Conservation (phyloP, 2,113 vertebrate genomes). For the Eira barbara region DNA sequence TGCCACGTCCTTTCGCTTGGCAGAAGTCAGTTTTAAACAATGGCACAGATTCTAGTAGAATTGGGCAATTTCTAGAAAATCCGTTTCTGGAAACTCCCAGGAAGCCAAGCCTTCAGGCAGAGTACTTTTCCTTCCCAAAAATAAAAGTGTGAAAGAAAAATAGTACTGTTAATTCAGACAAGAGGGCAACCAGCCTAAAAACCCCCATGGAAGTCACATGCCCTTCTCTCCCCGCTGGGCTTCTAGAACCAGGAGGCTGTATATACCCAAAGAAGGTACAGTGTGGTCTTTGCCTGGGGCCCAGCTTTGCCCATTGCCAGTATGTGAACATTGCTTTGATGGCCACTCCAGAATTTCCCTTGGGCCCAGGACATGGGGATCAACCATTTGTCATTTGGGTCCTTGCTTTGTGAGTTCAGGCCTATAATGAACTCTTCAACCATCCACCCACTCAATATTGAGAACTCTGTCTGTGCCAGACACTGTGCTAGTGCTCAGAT, state of each 20-base stretch:
- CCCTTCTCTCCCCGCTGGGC: background rate
- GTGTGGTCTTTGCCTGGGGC: background rate
- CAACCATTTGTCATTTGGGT: background rate
- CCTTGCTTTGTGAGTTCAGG: background rate
- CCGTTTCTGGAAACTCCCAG: constrained; percentile 31
- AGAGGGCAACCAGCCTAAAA: background rate
- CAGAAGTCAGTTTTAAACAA: constrained; percentile 13
- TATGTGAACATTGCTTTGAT: background rate
- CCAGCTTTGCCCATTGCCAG: too few species aligned
- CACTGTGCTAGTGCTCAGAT: background rate
- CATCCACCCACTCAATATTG: background rate
- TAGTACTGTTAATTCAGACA: background rate
- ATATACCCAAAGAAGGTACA: fast-evolving
- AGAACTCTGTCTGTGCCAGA: background rate
- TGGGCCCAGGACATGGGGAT: background rate
- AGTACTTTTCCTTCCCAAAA: background rate
- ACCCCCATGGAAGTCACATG: background rate
- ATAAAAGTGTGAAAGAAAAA: constrained; percentile 16
- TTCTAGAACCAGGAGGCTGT: background rate
- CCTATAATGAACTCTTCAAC: background rate
- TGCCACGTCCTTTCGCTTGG: background rate
- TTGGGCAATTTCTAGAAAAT: constrained; percentile 15
- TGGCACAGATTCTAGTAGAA: background rate
- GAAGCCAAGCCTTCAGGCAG: constrained; percentile 21
- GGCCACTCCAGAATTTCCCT: background rate